Conservation (phyloP, 1,140 invertebrate genomes). For the Ceratina japonica region DNA sequence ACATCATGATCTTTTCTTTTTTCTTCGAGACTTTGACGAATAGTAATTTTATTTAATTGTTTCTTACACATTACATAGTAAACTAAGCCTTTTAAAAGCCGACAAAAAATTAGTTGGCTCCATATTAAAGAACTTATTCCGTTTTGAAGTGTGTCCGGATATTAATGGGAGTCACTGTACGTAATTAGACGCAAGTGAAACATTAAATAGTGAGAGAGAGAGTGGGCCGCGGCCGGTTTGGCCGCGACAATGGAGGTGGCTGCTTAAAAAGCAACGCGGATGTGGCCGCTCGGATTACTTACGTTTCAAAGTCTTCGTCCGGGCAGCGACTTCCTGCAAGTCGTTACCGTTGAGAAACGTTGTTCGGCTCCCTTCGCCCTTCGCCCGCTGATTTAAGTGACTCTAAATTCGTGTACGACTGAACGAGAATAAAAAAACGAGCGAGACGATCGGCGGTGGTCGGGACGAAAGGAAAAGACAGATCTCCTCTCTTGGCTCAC, state of each 20-base stretch:
- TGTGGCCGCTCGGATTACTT: slow-evolving; percentile 53
- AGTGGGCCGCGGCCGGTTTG: background rate
- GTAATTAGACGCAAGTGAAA: too few species aligned
- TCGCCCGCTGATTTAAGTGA: slow-evolving; percentile 61
- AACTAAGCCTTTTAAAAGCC: too few species aligned
- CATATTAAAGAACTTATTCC: too few species aligned
- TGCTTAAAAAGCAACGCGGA: slow-evolving; percentile 61
- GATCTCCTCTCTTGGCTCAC: slow-evolving; percentile 10
- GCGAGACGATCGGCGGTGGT: background rate
- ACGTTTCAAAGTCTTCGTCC: slow-evolving; percentile 52
- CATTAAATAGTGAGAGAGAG: background rate
- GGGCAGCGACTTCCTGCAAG: slow-evolving; percentile 24
- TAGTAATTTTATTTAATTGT: too few species aligned
- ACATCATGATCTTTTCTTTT: too few species aligned
- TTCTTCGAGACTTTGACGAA: too few species aligned
- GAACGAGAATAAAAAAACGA: slow-evolving; percentile 13
- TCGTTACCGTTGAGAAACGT: slow-evolving; percentile 5
- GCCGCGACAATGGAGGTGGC: background rate
- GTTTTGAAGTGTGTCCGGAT: too few species aligned
- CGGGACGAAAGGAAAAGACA: slow-evolving; percentile 29
- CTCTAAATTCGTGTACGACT: slow-evolving; percentile 60
- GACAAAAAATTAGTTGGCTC: too few species aligned
- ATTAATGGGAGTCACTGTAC: too few species aligned
- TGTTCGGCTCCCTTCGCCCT: too few species aligned
- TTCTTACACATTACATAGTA: too few species aligned